A percentile compares a stretch with the other conserved stretches of the same genome.
These are phyloP conservation scores for Ormyrus thymus DNA, from an alignment of 2,888 invertebrate species.

Conservation along the genomic window DNA sequence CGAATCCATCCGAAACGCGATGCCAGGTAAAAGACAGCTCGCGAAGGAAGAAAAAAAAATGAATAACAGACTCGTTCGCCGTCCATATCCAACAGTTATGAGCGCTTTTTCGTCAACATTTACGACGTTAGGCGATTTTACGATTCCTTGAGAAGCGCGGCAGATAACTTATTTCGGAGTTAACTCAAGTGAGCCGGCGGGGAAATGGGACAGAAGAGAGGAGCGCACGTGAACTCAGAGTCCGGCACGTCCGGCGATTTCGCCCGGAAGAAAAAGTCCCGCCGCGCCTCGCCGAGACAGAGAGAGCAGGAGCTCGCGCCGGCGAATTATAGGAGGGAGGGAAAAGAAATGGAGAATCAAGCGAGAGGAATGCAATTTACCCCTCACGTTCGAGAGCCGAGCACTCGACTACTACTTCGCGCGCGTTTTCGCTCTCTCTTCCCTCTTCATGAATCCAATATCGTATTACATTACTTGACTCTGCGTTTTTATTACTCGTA, in stretches of 20 bases:
- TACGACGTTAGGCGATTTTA: conserved; percentile 20
- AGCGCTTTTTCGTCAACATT: neutral
- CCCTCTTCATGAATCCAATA: conserved; percentile 54
- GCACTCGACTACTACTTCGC: too few species aligned
- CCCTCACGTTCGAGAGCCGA: neutral
- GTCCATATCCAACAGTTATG: too few species aligned
- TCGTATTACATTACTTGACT: conserved; percentile 39
- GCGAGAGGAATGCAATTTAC: conserved; percentile 42
- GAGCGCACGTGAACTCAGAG: conserved; percentile 14
- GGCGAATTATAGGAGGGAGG: conserved; percentile 52
- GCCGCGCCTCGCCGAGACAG: neutral
- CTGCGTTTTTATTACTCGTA: conserved; percentile 30
- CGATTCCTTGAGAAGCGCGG: conserved; percentile 36
- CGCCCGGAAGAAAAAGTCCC: neutral
- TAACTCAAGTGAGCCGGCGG: conserved; percentile 34
- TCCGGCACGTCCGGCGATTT: conserved; percentile 45
- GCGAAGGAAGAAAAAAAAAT: too few species aligned
- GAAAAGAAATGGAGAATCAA: conserved; percentile 48
- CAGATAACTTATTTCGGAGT: conserved; percentile 47
- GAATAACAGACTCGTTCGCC: too few species aligned
- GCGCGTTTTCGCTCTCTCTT: conserved; percentile 8
- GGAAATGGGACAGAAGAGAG: conserved; percentile 30
- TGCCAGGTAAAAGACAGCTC: too few species aligned
- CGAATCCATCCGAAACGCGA: too few species aligned
- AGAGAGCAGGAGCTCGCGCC: neutral